Evolutionary conservation across 2,888 invertebrate species (phyloP), one percentile per base, ranked within the genome.

Genomic region (Tipula unca): DNA sequence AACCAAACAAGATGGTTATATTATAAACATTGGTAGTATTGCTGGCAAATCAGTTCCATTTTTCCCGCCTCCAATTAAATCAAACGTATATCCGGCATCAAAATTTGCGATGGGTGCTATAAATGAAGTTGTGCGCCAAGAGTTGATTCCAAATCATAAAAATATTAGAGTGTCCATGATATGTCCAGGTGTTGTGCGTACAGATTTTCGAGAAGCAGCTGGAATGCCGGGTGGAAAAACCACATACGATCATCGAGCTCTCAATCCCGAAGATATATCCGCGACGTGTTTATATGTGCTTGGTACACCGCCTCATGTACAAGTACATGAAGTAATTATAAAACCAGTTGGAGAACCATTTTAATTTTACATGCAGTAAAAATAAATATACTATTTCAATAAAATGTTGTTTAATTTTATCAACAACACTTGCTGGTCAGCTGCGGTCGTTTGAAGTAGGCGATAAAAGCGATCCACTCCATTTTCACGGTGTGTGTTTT

Each of bases 21-120:
- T 92, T 69, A 89, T 92, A 35, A 89, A 91, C 29, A 88, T 92
- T 1, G 92, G 92, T 84, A 92, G 90, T 87, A 86, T 89, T 85
- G 87, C 88, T 39, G 90, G 90, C 0, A 88, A 88, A n/a, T 85
- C 87, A n/a, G 87, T 88, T 42, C 87, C 88, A 32, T 86, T 42
- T 82, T 39, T 83, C 14, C 36, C 36, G 29, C 29, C 29, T 10
- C 14, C 69, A 13, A 32, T 14, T 13, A 69, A 17, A 17, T 14
- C 85, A 14, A 89, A 89, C 87, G 86, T 89, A 36, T 89, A 89
- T 88, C 89, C 89, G 42, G 88, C 89, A 10, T 88, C 89, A 0
- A 89, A 89, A 85, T 88, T 88, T 87, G 89, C 88, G 1, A 82
- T 89, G n/a, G 88, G 87, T 69, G 89, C 89, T n/a, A 88, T 88